Base-by-base conservation (phyloP, 1,140 invertebrate genomes). In the Zaprionus ghesquierei region DNA sequence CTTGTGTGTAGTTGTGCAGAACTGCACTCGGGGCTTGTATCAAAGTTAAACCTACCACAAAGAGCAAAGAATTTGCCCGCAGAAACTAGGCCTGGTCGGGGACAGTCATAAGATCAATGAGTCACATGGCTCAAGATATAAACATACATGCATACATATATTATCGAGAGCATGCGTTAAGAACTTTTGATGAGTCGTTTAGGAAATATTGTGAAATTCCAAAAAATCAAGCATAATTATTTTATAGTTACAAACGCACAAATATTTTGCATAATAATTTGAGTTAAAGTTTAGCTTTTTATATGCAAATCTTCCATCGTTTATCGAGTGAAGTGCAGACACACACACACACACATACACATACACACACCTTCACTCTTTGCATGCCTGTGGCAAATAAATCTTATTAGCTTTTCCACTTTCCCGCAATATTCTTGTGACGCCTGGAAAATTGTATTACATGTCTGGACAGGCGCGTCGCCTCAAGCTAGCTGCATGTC, bases 391-490 rank as follows among this genome's bases (percentile, higher is more conserved):
- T 27, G 55, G 55, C 29, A 38, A 55, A 63, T 73, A 76, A 66
- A 73, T 72, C 72, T 62, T 69, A 51, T 71, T 75, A 82, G 46
- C 64, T 27, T 31, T 41, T n/a, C 44, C 50, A 66, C 62, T 63
- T 75, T 78, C 64, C 65, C 64, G 50, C 44, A 68, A 74, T 70
- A 53, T 61, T 62, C 60, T 41, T 31, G 35, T 41, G 55, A 44
- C 38, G 31, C 25, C 44, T 58, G 46, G 35, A 63, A 41, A 81
- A 75, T 59, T 75, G 35, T 58, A 68, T 78, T 68, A 71, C n/a
- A 60, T 64, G 51, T 77, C 44, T 69, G 46, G 27, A 13, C 12
- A 15, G 12, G 22, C 35, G 27, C 12, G 38, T 9, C 13, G 23
- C 33, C 27, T 35, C 46, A 18, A 15, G 38, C 41, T 44, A 15